A percentile compares a stretch with the other conserved stretches of the same genome.
These are phyloP conservation scores for Eupristina koningsbergeri DNA, from an alignment of 1,140 invertebrate genomes.

Conservation along the genomic window DNA sequence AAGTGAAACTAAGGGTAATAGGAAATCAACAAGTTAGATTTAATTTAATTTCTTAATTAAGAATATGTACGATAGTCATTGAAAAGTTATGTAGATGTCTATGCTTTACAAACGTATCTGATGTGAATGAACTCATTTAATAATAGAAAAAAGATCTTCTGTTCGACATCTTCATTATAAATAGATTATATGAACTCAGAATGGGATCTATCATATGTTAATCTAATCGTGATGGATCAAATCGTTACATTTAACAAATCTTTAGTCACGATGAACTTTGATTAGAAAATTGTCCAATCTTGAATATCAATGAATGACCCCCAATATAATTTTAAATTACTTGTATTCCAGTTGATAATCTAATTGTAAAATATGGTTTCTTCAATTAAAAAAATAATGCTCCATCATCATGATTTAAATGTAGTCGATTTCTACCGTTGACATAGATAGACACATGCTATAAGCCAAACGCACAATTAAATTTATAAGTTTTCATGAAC, in stretches of 20 bases:
- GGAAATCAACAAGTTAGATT: not conserved
- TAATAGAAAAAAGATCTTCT: not conserved
- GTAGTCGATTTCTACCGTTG: constrained; percentile 9
- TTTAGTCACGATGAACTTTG: constrained; percentile 20
- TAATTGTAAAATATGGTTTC: not conserved
- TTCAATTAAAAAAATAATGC: constrained; percentile 9
- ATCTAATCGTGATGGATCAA: constrained; percentile 28
- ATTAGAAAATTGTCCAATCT: constrained; percentile 26
- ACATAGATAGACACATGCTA: not conserved
- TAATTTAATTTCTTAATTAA: not conserved
- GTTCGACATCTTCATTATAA: not conserved
- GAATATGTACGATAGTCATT: not conserved
- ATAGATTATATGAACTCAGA: not conserved
- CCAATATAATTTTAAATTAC: constrained; percentile 29
- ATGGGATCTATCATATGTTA: constrained; percentile 19
- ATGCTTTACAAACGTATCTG: not conserved
- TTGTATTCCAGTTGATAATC: constrained; percentile 13
- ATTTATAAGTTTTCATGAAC: not conserved
- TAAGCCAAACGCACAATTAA: not conserved
- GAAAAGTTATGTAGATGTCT: not conserved
- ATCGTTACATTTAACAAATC: not conserved
- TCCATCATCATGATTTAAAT: not conserved
- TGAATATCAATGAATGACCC: constrained; percentile 23
- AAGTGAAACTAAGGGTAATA: not conserved
- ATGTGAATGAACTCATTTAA: not conserved